phyloP scores from a whole-genome alignment of 2,888 invertebrate species.

The Ethmia dodecea region DNA sequence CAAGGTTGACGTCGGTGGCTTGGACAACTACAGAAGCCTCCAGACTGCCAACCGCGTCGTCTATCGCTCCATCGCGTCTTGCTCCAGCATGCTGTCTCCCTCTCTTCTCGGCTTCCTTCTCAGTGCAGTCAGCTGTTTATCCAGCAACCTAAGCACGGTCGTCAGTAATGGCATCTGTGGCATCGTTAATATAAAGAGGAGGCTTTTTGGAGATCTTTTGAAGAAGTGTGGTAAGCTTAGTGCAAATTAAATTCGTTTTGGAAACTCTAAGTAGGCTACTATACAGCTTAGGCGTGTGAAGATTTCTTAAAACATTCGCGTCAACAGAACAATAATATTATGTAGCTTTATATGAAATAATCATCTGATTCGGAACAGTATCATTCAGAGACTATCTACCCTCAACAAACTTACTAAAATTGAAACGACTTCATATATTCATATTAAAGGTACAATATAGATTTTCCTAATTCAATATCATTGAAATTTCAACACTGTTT shows the following conservation, averaged over 20 bases:
- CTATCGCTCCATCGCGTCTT: constrained; percentile 51
- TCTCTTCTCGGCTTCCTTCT: constrained; percentile 30
- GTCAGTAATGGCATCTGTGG: constrained; percentile 42
- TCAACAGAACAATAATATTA: too few species aligned
- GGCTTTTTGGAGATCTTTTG: constrained; percentile 31
- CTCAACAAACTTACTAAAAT: too few species aligned
- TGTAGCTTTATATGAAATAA: too few species aligned
- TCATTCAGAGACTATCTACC: too few species aligned
- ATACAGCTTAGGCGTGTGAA: too few species aligned
- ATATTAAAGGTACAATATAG: too few species aligned
- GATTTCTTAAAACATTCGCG: too few species aligned
- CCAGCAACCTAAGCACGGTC: constrained; percentile 30
- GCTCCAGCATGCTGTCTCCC: constrained; percentile 35
- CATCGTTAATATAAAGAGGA: constrained; percentile 42
- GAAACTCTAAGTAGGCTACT: too few species aligned
- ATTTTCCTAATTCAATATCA: too few species aligned
- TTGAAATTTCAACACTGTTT: too few species aligned
- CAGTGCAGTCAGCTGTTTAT: constrained; percentile 37
- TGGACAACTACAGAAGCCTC: constrained; percentile 64
- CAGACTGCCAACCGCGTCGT: constrained; percentile 54
- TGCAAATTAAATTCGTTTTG: not conserved
- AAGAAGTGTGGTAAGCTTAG: constrained; percentile 24
- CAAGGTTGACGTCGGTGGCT: constrained; percentile 48
- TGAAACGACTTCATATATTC: too few species aligned
- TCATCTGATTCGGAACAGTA: too few species aligned